Percentiles rank a stretch among this genome's conserved stretches.
phyloP scores from a whole-genome alignment of 2,113 vertebrate genomes.

The human region DNA sequence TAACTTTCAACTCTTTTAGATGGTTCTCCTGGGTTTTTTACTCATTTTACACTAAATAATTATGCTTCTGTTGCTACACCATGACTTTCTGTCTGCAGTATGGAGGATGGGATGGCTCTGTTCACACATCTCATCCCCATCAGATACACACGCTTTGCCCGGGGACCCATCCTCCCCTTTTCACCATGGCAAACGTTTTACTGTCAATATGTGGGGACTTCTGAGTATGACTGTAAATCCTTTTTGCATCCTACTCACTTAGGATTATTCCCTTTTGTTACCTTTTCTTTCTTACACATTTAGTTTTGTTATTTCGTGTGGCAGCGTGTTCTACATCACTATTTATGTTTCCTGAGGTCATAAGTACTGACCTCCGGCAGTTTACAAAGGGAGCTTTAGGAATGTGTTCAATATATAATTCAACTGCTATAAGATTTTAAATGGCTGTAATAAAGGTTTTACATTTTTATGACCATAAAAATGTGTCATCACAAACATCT shows the following conservation, averaged over 20 bases:
- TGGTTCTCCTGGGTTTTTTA: background rate
- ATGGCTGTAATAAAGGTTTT: slow-evolving; percentile 1
- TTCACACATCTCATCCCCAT: fast-evolving
- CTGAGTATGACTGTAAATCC: background rate
- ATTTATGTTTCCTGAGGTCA: background rate
- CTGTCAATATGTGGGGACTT: fast-evolving
- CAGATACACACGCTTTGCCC: fast-evolving
- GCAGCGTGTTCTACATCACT: background rate
- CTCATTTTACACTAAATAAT: background rate
- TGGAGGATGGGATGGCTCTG: background rate
- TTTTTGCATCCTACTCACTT: fast-evolving
- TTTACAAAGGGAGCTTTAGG: background rate
- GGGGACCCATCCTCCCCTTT: fast-evolving
- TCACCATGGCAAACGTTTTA: fast-evolving
- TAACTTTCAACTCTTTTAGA: background rate
- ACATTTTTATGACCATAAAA: slow-evolving; percentile 29
- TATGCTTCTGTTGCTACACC: background rate
- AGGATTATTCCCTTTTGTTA: background rate
- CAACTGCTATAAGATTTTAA: slow-evolving; percentile 17
- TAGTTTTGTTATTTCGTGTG: background rate
- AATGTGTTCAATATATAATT: background rate
- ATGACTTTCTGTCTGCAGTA: background rate
- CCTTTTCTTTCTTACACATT: background rate
- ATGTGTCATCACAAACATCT: slow-evolving; percentile 18
- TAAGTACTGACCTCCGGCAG: background rate